Percentiles rank a stretch among this genome's conserved stretches.
These are phyloP conservation scores for Seriola dumerili DNA, from an alignment of 2,113 vertebrate species.

Conservation along the genomic window DNA sequence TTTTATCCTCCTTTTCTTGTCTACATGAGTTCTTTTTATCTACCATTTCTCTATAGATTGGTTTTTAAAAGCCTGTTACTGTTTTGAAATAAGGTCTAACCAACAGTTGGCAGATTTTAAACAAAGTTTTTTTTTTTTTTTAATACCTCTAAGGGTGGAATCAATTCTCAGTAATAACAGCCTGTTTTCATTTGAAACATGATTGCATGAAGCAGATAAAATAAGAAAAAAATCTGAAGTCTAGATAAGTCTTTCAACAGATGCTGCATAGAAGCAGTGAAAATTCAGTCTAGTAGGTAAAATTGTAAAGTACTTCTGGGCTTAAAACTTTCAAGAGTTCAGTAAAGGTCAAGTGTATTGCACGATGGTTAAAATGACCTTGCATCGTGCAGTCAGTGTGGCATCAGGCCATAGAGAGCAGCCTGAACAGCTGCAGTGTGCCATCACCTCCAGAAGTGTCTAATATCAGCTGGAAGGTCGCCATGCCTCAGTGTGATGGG, in stretches of 20 bases:
- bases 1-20: slow-evolving; percentile 4
- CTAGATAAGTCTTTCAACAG: not conserved
- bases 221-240: not conserved
- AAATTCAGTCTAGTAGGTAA: too few relatives aligned
- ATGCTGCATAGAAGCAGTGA: not conserved
- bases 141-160: not conserved
- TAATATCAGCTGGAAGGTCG: slow-evolving; percentile 38
- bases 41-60: slow-evolving; percentile 1
- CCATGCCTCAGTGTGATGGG: not conserved
- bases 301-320: too few relatives aligned
- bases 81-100: not conserved
- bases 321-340: not conserved
- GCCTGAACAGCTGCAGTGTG: slow-evolving; percentile 35
- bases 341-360: not conserved
- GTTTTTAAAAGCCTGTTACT: slow-evolving; percentile 14
- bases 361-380: slow-evolving; percentile 14
- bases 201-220: too few relatives aligned
- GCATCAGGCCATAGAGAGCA: slow-evolving; percentile 28
- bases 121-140: not conserved
- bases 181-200: not conserved
- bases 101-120: not conserved
- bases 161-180: not conserved
- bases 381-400: not conserved
- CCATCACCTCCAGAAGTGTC: slow-evolving; percentile 42
- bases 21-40: slow-evolving; percentile 9